These are phyloP conservation scores for Cyprinodon tularosa DNA, from an alignment of 2,113 vertebrate species.

Conservation along the genomic window DNA sequence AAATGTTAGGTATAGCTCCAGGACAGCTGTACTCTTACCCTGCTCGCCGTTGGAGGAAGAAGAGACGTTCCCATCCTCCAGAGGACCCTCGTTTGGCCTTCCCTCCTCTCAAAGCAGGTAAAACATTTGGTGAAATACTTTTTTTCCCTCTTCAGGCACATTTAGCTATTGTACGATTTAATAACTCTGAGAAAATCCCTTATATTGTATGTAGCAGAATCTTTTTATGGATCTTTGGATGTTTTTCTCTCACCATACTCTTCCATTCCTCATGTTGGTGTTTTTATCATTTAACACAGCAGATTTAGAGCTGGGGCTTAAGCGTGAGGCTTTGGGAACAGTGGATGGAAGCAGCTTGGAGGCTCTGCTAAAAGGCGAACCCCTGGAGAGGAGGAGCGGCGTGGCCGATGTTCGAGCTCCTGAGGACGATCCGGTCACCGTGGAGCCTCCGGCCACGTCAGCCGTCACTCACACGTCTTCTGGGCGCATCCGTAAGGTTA, in stretches of 20 bases:
- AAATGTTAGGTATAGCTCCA: conserved; percentile 85
- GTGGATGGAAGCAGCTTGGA: conserved; percentile 95
- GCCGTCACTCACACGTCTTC: conserved; percentile 82
- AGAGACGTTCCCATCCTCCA: conserved; percentile 90
- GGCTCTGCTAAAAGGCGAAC: conserved; percentile 89
- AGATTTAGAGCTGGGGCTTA: conserved; percentile 88
- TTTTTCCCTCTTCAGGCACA: background rate
- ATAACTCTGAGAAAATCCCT: accelerated
- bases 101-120: conserved; percentile 92
- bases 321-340: conserved; percentile 88
- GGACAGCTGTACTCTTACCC: conserved; percentile 97
- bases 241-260: background rate
- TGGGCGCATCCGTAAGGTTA: conserved; percentile 87
- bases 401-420: conserved; percentile 80
- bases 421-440: conserved; percentile 86
- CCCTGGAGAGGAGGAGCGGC: conserved; percentile 84
- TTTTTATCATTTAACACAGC: conserved; percentile 29
- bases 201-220: background rate
- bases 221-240: background rate
- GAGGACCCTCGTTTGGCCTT: conserved; percentile 94
- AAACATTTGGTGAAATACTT: background rate
- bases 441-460: conserved; percentile 84
- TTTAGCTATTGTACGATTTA: background rate
- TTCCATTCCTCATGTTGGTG: background rate
- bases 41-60: conserved; percentile 95